Percentiles rank a stretch among this genome's conserved stretches.
These are phyloP conservation scores for Aplochiton taeniatus DNA, from an alignment of 2,797 vertebrate genomes.

Conservation along the genomic window DNA sequence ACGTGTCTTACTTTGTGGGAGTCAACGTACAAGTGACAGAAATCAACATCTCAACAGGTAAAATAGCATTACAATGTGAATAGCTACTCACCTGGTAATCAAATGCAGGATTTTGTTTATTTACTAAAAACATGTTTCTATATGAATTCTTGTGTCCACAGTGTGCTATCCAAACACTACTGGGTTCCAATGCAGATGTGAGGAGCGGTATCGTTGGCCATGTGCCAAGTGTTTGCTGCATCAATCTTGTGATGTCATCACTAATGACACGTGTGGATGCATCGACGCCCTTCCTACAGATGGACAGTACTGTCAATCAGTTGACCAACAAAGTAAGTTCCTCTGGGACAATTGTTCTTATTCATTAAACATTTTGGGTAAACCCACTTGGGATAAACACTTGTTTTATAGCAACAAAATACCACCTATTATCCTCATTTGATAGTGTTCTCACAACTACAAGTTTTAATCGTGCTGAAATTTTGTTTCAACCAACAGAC, in stretches of 20 bases:
- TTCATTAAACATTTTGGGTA: too few species aligned
- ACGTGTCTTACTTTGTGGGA: constrained; percentile 13
- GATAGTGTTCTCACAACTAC: too few species aligned
- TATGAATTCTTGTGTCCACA: constrained; percentile 20
- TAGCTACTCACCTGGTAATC: background rate
- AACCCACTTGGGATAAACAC: too few species aligned
- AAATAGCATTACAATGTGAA: background rate
- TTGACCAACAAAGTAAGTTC: constrained; percentile 35
- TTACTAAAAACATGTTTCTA: background rate
- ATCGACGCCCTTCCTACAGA: constrained; percentile 40
- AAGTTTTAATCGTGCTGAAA: too few species aligned
- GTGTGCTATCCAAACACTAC: constrained; percentile 24
- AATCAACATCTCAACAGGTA: constrained; percentile 45
- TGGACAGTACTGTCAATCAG: constrained; percentile 39
- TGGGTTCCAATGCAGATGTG: constrained; percentile 44
- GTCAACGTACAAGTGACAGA: constrained; percentile 23
- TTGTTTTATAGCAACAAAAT: too few species aligned
- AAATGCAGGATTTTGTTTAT: background rate
- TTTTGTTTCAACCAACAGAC: too few species aligned
- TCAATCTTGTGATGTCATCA: constrained; percentile 18
- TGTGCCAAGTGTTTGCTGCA: constrained; percentile 43
- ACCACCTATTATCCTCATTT: too few species aligned
- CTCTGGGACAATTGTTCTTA: too few species aligned
- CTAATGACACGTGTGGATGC: constrained; percentile 29
- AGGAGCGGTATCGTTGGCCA: constrained; percentile 44